A percentile compares a stretch with the other conserved stretches of the same genome.
Evolutionary conservation across 2,797 vertebrate genomes (phyloP).

Genomic region (Eulemur rubriventer): DNA sequence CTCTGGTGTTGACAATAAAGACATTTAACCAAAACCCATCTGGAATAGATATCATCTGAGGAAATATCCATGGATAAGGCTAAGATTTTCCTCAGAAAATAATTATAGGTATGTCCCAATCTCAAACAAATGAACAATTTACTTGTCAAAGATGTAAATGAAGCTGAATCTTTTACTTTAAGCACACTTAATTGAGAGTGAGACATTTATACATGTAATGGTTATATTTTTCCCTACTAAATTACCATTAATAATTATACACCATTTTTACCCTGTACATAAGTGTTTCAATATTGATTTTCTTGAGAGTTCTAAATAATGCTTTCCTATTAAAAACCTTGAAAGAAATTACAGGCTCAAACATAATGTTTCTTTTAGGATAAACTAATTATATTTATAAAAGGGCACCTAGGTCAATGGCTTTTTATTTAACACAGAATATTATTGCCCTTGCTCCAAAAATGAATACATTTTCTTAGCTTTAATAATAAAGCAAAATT

Average conservation of each 20-base stretch:
- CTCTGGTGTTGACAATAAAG: background rate
- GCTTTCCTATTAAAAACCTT: slow-evolving; percentile 69
- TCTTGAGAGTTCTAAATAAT: slow-evolving; percentile 67
- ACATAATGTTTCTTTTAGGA: slow-evolving; percentile 56
- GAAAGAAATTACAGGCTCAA: slow-evolving; percentile 41
- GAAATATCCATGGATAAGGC: background rate
- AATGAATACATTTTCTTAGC: slow-evolving; percentile 29
- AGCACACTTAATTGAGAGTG: slow-evolving; percentile 23
- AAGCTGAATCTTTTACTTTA: slow-evolving; percentile 39
- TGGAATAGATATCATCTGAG: background rate
- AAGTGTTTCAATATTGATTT: slow-evolving; percentile 76
- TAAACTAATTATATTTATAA: slow-evolving; percentile 68
- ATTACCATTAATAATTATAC: slow-evolving; percentile 38
- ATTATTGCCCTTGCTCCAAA: slow-evolving; percentile 41
- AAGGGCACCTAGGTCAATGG: slow-evolving; percentile 7
- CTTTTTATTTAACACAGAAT: slow-evolving; percentile 65
- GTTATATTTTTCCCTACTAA: slow-evolving; percentile 5
- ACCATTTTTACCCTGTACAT: background rate
- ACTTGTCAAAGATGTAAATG: background rate
- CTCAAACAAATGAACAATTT: slow-evolving; percentile 19
- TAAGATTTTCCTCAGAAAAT: slow-evolving; percentile 47
- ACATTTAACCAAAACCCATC: background rate
- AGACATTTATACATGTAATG: background rate
- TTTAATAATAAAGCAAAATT: slow-evolving; percentile 44
- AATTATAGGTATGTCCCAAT: background rate